Percentiles rank a stretch among this genome's conserved stretches.
Evolutionary conservation across 1,140 invertebrate species (phyloP).

Genomic region (Cephus cinctus): DNA sequence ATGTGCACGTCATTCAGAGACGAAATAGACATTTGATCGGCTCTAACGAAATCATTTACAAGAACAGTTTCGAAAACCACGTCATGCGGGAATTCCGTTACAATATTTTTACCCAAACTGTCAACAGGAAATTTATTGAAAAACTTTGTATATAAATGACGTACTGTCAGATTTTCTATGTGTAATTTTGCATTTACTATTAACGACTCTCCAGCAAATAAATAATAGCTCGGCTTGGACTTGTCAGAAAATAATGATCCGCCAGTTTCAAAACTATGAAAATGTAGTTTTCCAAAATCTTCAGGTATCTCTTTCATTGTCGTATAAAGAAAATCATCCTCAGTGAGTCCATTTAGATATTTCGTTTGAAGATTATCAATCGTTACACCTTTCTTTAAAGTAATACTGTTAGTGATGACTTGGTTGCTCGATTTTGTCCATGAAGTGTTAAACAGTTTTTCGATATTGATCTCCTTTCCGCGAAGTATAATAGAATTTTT

Average conservation of each 20-base stretch:
- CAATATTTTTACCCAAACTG: constrained; percentile 16
- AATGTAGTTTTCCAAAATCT: constrained; percentile 21
- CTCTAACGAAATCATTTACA: constrained; percentile 12
- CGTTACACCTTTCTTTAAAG: constrained; percentile 19
- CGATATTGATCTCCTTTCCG: constrained; percentile 8
- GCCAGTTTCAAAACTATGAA: constrained; percentile 23
- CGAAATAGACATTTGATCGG: constrained; percentile 8
- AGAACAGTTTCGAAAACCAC: constrained; percentile 5
- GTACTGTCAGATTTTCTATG: constrained; percentile 17
- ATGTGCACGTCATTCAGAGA: constrained; percentile 18
- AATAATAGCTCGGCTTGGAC: constrained; percentile 1
- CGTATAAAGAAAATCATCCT: constrained; percentile 34
- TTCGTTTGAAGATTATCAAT: constrained; percentile 26
- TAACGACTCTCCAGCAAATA: constrained; percentile 10
- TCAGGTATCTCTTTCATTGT: constrained; percentile 15
- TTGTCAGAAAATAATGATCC: constrained; percentile 7
- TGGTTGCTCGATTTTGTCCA: constrained; percentile 40
- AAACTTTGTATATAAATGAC: constrained; percentile 16
- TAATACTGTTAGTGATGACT: constrained; percentile 15
- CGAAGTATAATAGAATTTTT: neutral
- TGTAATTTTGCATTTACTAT: constrained; percentile 17
- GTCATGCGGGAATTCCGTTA: constrained; percentile 4
- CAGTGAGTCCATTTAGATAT: constrained; percentile 27
- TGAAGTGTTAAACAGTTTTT: constrained; percentile 9
- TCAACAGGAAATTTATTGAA: constrained; percentile 27